These are phyloP conservation scores for Bos indicus DNA, from an alignment of 2,113 vertebrate genomes.

Conservation along the genomic window DNA sequence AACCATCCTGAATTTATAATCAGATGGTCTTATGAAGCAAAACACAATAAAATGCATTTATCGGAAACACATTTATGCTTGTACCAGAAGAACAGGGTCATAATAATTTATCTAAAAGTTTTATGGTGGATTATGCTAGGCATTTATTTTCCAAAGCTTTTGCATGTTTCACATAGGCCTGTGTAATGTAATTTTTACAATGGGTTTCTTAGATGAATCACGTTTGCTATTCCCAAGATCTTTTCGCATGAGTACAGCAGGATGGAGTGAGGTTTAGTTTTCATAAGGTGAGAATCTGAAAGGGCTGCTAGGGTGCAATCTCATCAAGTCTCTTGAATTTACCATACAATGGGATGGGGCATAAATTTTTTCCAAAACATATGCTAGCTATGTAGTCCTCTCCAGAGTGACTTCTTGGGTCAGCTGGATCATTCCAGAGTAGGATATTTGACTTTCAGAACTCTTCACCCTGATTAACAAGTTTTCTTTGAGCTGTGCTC, in stretches of 20 bases:
- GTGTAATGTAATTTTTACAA: slow-evolving; percentile 58
- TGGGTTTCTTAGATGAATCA: slow-evolving; percentile 33
- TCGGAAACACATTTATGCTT: slow-evolving; percentile 68
- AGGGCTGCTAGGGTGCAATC: background rate
- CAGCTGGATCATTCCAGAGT: background rate
- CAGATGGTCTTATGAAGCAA: slow-evolving; percentile 48
- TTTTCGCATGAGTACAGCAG: background rate
- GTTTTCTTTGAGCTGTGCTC: background rate
- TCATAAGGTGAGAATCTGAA: background rate
- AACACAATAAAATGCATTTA: slow-evolving; percentile 67
- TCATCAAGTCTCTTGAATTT: background rate
- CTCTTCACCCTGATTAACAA: background rate
- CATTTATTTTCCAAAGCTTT: slow-evolving; percentile 61
- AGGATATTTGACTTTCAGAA: background rate
- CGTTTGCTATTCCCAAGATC: slow-evolving; percentile 10
- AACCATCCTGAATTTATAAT: slow-evolving; percentile 67
- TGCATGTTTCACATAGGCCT: slow-evolving; percentile 59
- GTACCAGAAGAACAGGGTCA: slow-evolving; percentile 47
- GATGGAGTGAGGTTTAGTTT: slow-evolving; percentile 2
- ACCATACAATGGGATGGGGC: background rate
- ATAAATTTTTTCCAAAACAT: background rate
- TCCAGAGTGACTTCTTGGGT: background rate
- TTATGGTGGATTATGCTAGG: slow-evolving; percentile 54
- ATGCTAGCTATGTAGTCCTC: no score
- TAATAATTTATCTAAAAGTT: slow-evolving; percentile 63